Conservation (phyloP, 1,140 invertebrate species). For the Orchestia grillus region DNA sequence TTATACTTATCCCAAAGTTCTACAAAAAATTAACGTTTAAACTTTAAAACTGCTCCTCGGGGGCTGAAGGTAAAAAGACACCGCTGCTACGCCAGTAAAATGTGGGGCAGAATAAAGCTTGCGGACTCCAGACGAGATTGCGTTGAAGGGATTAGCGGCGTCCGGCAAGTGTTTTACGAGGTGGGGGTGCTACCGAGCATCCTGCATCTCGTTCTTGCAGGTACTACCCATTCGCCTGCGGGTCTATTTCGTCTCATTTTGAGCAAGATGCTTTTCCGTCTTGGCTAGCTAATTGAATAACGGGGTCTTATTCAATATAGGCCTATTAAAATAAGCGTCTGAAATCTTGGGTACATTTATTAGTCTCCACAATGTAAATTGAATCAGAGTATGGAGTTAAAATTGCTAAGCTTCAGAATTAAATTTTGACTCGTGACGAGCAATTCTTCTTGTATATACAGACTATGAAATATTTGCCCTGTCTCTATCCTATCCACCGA, state of each 20-base stretch:
- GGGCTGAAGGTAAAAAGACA: not conserved
- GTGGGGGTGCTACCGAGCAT: not conserved
- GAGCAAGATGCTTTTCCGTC: not conserved
- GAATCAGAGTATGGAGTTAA: not conserved
- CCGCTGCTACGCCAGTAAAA: not conserved
- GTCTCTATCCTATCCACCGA: too few species aligned
- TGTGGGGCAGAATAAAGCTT: not conserved
- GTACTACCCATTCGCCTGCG: not conserved
- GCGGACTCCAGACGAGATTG: not conserved
- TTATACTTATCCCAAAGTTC: not conserved
- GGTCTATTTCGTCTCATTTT: not conserved
- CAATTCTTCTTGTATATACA: not conserved
- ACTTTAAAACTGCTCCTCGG: not conserved
- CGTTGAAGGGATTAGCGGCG: not conserved
- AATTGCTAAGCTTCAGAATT: not conserved
- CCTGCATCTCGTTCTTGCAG: not conserved
- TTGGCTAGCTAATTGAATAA: not conserved
- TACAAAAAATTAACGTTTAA: not conserved
- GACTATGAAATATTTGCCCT: too few species aligned
- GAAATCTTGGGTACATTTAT: not conserved
- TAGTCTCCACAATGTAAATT: not conserved
- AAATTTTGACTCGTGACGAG: not conserved
- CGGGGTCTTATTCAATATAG: not conserved
- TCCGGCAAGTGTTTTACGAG: constrained; percentile 21
- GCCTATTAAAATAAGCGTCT: not conserved